Base-by-base conservation (phyloP, 2,888 invertebrate genomes). In the Eumerus sabulonum region DNA sequence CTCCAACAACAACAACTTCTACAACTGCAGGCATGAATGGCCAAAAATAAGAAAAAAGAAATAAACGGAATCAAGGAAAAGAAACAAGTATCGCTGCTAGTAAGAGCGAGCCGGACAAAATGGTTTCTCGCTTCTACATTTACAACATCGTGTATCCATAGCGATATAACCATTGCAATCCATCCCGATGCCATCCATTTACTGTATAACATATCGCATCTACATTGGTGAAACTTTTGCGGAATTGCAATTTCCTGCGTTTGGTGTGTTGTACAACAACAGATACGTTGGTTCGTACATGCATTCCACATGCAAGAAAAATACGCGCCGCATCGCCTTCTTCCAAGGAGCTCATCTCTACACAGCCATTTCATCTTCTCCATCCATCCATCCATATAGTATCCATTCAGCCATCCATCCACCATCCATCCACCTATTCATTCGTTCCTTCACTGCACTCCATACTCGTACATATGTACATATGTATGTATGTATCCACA, bases 161-260 rank as follows among this genome's bases (percentile, higher is more conserved):
- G 14, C 27, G 53, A 51, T 54, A 45, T 59, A 53, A 60, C 71
- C 51, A 47, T 48, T 64, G 45, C 60, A 54, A 51, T 68, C 73
- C 62, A 72, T 72, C 56, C 59, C 57, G 59, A 64, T 60, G 68
- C 57, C 68, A 70, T 64, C 68, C 74, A 56, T 73, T 74, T 70
- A 64, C 73, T 64, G 63, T 48, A 73, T 53, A 59, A 64, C 64
- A 74, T 70, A 56, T 51, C 79, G 56, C 68, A 70, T 73, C 79
- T 68, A 79, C 79, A 79, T 74, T 79, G 79, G 73, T 74, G 79
- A 79, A 79, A 74, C 79, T 79, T 79, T 79, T 79, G 60, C 79
- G 74, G 79, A 79, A 79, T 74, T 79, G 74, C 79, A 79, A 79
- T 79, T 79, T 79, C 79, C 74, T 79, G 79, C 79, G 79, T 79